Percentiles rank a stretch among this genome's conserved stretches.
Evolutionary conservation across 1,140 invertebrate genomes (phyloP).

Genomic region (Zophobas morio): DNA sequence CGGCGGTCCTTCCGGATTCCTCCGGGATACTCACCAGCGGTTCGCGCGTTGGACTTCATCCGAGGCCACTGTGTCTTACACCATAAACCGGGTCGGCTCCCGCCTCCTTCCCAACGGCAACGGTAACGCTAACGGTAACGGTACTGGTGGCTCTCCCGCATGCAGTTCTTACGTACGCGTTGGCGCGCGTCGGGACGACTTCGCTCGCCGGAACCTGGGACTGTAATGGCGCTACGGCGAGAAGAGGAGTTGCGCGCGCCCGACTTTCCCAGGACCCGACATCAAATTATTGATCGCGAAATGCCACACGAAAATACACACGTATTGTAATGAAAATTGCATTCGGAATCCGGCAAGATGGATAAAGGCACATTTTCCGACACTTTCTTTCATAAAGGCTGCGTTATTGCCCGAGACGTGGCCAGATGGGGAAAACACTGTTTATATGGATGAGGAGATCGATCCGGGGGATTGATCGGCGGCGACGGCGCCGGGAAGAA

Average conservation of each 20-base stretch:
- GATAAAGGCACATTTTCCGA: slow-evolving; percentile 23
- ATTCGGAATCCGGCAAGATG: slow-evolving; percentile 28
- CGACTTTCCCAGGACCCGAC: slow-evolving; percentile 56
- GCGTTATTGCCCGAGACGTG: background rate
- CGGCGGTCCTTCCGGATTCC: slow-evolving; percentile 20
- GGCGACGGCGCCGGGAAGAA: background rate
- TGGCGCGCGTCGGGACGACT: slow-evolving; percentile 49
- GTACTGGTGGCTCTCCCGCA: slow-evolving; percentile 53
- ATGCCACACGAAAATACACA: slow-evolving; percentile 59
- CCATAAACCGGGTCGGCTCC: slow-evolving; percentile 57
- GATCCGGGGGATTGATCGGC: background rate
- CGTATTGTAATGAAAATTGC: slow-evolving; percentile 56
- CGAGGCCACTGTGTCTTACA: slow-evolving; percentile 62
- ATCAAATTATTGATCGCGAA: slow-evolving; percentile 58
- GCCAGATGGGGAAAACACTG: background rate
- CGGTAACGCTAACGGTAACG: slow-evolving; percentile 46
- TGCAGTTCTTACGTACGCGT: slow-evolving; percentile 52
- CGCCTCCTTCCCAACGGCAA: slow-evolving; percentile 38
- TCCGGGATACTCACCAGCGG: slow-evolving; percentile 57
- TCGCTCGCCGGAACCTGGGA: slow-evolving; percentile 55
- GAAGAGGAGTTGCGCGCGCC: slow-evolving; percentile 51
- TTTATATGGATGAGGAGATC: background rate
- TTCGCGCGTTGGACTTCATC: slow-evolving; percentile 59
- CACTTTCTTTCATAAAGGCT: slow-evolving; percentile 17
- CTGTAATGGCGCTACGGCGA: slow-evolving; percentile 55